phyloP scores from a whole-genome alignment of 2,797 vertebrate species.

The Phaenicophaeus curvirostris region DNA sequence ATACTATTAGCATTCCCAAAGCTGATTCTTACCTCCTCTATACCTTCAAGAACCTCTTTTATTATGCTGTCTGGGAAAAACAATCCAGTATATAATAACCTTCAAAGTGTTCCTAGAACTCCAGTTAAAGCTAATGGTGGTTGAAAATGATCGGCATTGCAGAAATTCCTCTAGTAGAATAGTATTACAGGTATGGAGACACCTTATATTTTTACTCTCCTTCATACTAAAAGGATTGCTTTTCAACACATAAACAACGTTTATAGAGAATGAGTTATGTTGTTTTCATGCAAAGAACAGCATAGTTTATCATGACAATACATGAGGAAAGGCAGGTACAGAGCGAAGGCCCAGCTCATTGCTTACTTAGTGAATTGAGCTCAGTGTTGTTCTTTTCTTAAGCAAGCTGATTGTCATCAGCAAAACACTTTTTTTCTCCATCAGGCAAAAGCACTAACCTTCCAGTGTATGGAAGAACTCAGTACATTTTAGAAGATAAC shows the following conservation, averaged over 20 bases:
- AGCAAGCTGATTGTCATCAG: neutral
- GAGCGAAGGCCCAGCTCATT: neutral
- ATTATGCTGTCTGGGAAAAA: neutral
- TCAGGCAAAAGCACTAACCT: neutral
- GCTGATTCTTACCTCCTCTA: neutral
- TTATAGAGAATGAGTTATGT: neutral
- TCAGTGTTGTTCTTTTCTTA: neutral
- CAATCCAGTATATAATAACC: neutral
- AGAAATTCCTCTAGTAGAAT: neutral
- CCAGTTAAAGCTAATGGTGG: neutral
- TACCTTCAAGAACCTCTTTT: neutral
- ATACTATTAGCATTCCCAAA: neutral
- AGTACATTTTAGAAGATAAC: neutral
- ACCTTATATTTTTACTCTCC: neutral
- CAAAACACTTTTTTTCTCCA: neutral
- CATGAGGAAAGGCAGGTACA: neutral
- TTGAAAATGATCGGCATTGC: neutral
- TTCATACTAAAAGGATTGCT: neutral
- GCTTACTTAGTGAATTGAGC: neutral
- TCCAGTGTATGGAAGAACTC: neutral
- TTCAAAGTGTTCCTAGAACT: neutral
- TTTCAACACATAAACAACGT: neutral
- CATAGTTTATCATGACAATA: neutral
- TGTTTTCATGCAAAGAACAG: neutral
- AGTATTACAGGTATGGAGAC: neutral